Conservation (phyloP, 37 sponge, comb jelly and placozoan species). For the Beroe forskalii region DNA sequence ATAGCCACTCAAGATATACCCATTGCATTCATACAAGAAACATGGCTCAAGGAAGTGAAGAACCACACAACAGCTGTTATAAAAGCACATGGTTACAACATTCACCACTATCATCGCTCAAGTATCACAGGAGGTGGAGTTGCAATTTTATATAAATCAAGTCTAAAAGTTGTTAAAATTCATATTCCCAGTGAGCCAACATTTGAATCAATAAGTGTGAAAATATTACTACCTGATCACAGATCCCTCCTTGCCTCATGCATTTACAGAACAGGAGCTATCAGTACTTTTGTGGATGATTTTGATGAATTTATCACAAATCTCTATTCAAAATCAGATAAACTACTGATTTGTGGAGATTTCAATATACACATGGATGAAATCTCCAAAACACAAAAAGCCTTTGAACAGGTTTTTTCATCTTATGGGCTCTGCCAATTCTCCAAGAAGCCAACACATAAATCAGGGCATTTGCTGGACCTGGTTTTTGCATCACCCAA, state of each 20-base stretch:
- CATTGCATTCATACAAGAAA: too few relatives aligned
- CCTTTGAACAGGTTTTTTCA: too few relatives aligned
- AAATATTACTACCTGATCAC: background rate
- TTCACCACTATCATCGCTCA: background rate
- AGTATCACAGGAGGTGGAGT: background rate
- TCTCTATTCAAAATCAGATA: background rate
- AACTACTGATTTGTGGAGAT: background rate
- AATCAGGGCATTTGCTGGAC: background rate
- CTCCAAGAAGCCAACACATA: too few relatives aligned
- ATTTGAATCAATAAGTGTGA: background rate
- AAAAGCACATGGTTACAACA: background rate
- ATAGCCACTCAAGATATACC: too few relatives aligned
- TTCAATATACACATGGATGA: too few relatives aligned
- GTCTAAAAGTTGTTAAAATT: too few relatives aligned
- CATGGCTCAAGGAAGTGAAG: background rate
- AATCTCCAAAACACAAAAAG: too few relatives aligned
- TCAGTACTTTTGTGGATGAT: too few relatives aligned
- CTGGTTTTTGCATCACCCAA: background rate
- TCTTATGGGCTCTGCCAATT: too few relatives aligned
- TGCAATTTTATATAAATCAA: background rate
- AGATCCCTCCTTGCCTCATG: background rate
- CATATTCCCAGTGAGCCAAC: too few relatives aligned
- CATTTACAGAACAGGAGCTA: background rate
- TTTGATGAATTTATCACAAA: background rate
- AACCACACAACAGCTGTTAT: background rate